phyloP scores from a whole-genome alignment of 2,113 vertebrate genomes.

The Orycteropus afer region DNA sequence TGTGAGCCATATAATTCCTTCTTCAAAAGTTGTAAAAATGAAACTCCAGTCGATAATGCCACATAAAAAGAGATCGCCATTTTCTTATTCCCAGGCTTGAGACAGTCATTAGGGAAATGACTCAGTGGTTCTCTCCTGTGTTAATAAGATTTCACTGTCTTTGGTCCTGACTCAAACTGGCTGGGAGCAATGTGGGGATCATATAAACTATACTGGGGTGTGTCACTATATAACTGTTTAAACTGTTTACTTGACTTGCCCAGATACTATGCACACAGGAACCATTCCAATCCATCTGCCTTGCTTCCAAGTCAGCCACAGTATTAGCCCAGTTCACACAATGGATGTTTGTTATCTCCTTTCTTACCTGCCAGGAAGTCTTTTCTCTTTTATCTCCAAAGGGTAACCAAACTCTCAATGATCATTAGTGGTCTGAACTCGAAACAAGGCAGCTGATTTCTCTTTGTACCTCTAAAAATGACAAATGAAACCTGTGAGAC shows the following conservation, averaged over 20 bases:
- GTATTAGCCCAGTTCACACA: background rate
- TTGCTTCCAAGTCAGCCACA: background rate
- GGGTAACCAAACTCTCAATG: background rate
- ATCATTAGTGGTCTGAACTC: background rate
- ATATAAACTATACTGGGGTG: background rate
- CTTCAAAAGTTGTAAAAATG: slow-evolving; percentile 12
- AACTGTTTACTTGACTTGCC: background rate
- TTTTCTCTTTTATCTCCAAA: background rate
- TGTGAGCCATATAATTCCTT: slow-evolving; percentile 13
- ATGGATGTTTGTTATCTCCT: background rate
- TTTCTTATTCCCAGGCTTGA: background rate
- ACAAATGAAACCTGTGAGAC: background rate
- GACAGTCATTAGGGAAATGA: slow-evolving; percentile 54
- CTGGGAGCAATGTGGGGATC: background rate
- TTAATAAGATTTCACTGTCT: slow-evolving; percentile 46
- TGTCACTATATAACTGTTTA: background rate
- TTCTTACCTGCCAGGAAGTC: background rate
- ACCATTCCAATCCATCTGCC: rapidly evolving
- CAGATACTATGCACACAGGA: background rate
- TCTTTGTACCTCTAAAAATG: background rate
- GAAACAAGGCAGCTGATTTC: background rate
- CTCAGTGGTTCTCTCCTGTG: slow-evolving; percentile 42
- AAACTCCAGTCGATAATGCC: background rate
- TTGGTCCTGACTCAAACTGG: slow-evolving; percentile 52
- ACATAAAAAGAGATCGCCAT: background rate